A percentile compares a stretch with the other conserved stretches of the same genome.
phyloP scores from a whole-genome alignment of 2,113 vertebrate species.

The Vidua macroura region DNA sequence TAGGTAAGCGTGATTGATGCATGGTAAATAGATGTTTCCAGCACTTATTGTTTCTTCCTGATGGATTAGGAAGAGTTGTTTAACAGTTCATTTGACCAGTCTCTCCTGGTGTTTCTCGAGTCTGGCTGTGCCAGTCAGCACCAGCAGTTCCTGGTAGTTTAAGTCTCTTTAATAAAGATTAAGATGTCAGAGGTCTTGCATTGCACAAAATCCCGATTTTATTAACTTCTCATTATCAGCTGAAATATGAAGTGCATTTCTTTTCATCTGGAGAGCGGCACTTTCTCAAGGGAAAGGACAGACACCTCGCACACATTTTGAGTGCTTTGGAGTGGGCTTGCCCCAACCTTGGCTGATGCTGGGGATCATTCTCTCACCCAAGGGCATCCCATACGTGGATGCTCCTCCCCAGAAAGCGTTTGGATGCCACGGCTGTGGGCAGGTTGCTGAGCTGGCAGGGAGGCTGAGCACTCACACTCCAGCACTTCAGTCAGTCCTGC shows the following conservation, averaged over 20 bases:
- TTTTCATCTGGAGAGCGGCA: constrained; percentile 27
- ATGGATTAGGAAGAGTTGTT: constrained; percentile 86
- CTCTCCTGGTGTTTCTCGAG: constrained; percentile 60
- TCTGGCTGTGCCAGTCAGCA: constrained; percentile 84
- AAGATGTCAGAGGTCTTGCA: constrained; percentile 91
- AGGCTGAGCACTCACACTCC: background rate
- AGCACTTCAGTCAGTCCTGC: background rate
- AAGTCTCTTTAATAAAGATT: constrained; percentile 99
- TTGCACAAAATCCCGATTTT: constrained; percentile 84
- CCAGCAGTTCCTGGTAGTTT: constrained; percentile 82
- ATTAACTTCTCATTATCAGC: constrained; percentile 86
- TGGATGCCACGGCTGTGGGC: rapidly evolving
- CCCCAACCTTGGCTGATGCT: background rate
- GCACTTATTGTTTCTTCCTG: constrained; percentile 79
- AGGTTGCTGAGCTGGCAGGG: background rate
- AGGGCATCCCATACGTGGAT: background rate
- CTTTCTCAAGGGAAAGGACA: constrained; percentile 42
- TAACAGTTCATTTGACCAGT: constrained; percentile 87
- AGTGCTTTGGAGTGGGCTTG: background rate
- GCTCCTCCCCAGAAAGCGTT: background rate
- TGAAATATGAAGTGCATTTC: constrained; percentile 69
- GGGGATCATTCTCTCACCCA: background rate
- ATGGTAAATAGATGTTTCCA: constrained; percentile 79
- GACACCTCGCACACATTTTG: background rate
- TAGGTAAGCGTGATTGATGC: constrained; percentile 84